Conservation (phyloP, 2,113 vertebrate genomes). For the Silurus meridionalis region DNA sequence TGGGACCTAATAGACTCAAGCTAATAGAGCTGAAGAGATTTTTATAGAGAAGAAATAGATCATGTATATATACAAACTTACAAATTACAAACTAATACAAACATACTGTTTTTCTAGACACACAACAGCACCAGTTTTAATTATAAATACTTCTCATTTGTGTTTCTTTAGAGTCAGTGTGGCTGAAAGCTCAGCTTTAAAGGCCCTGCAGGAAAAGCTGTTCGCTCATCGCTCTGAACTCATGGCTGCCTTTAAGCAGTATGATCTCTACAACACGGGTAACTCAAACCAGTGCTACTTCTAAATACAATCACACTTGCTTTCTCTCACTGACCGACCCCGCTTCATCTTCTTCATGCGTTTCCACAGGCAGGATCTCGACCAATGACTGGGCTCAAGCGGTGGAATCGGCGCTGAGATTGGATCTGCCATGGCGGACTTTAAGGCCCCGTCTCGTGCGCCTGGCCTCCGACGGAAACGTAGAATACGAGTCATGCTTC, state of each 20-base stretch:
- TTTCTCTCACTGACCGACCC: neutral
- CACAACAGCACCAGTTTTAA: neutral
- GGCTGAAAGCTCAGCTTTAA: conserved; percentile 86
- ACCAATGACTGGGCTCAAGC: conserved; percentile 83
- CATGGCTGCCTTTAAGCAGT: conserved; percentile 75
- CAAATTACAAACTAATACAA: no score
- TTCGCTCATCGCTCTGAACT: conserved; percentile 84
- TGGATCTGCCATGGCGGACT: conserved; percentile 91
- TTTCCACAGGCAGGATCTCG: conserved; percentile 79
- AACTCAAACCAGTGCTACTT: neutral
- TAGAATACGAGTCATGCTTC: conserved; percentile 88
- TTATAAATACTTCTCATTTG: neutral
- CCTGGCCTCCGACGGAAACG: conserved; percentile 70
- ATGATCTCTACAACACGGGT: conserved; percentile 80
- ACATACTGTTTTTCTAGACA: no score
- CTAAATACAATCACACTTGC: no score
- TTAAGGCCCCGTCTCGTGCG: conserved; percentile 76
- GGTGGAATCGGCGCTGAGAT: conserved; percentile 80
- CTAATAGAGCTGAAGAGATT: neutral
- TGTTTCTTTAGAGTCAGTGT: conserved; percentile 74
- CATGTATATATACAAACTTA: neutral
- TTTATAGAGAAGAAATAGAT: neutral
- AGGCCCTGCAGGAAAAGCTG: conserved; percentile 84
- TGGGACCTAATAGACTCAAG: neutral
- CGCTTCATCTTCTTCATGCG: neutral